Percentiles rank a stretch among this genome's conserved stretches.
Conservation (phyloP, 2,888 invertebrate genomes). For the Eristalis pertinax region DNA sequence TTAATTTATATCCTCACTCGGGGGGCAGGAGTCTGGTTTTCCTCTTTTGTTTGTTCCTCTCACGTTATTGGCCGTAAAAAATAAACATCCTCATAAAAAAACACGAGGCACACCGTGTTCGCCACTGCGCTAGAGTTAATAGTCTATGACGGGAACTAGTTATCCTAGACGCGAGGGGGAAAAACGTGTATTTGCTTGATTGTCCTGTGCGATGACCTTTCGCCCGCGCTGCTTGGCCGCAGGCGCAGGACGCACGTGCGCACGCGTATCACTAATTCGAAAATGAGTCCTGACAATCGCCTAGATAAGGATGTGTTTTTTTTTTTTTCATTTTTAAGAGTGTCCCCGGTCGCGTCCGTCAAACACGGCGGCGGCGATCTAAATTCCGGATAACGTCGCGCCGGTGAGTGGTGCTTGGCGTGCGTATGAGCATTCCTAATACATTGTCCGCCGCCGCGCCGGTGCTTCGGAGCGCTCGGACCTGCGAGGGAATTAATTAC, state of each 20-base stretch:
- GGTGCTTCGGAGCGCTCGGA: not conserved
- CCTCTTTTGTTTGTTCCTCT: not conserved
- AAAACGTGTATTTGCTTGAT: slow-evolving; percentile 10
- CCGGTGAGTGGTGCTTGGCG: slow-evolving; percentile 28
- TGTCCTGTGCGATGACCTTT: slow-evolving; percentile 42
- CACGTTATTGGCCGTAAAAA: slow-evolving; percentile 55
- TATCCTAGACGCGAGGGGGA: slow-evolving; percentile 38
- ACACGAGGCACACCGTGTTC: slow-evolving; percentile 21
- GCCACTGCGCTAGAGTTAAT: slow-evolving; percentile 44
- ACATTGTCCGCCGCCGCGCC: slow-evolving; percentile 18
- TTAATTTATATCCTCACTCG: slow-evolving; percentile 59
- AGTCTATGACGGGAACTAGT: slow-evolving; percentile 67
- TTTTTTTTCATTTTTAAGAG: slow-evolving; percentile 4
- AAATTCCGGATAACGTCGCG: slow-evolving; percentile 38
- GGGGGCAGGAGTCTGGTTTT: slow-evolving; percentile 21
- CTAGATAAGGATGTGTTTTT: slow-evolving; percentile 43
- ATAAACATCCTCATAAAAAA: slow-evolving; percentile 62
- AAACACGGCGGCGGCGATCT: slow-evolving; percentile 47
- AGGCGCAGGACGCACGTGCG: slow-evolving; percentile 19
- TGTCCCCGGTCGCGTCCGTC: slow-evolving; percentile 30
- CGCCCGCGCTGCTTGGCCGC: not conserved
- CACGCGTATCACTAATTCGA: slow-evolving; percentile 57
- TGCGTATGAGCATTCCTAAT: slow-evolving; percentile 44
- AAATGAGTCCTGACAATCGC: slow-evolving; percentile 36
- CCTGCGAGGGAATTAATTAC: slow-evolving; percentile 53